Conservation (phyloP, 2,888 invertebrate species). For the Hyposoter didymator region DNA sequence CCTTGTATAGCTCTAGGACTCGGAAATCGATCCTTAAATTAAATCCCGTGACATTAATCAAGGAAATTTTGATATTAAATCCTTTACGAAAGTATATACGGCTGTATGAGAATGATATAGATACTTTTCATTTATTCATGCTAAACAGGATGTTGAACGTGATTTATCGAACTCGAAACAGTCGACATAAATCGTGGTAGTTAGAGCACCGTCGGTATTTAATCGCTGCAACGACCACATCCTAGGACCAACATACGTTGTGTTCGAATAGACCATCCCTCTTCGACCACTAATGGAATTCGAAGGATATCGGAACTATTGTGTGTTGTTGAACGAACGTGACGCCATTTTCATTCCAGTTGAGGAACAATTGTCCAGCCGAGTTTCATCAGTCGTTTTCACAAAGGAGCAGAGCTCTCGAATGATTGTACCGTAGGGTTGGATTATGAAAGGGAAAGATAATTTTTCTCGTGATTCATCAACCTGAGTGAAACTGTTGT, state of each 20-base stretch:
- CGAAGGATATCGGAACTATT: constrained; percentile 55
- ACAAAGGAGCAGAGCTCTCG: constrained; percentile 19
- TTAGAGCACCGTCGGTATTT: constrained; percentile 33
- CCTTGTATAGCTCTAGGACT: not conserved
- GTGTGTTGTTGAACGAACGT: constrained; percentile 47
- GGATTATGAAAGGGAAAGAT: constrained; percentile 24
- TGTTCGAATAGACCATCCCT: constrained; percentile 30
- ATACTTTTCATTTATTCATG: not conserved
- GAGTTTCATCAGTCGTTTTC: constrained; percentile 28
- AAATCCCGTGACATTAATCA: not conserved
- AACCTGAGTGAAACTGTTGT: not conserved
- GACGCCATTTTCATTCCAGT: constrained; percentile 54
- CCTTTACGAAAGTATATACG: not conserved
- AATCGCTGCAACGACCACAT: constrained; percentile 38
- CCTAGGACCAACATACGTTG: constrained; percentile 35
- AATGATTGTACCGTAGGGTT: constrained; percentile 9
- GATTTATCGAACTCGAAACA: constrained; percentile 21
- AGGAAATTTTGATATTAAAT: not conserved
- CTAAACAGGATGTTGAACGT: not conserved
- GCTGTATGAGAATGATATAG: not conserved
- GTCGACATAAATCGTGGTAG: constrained; percentile 15
- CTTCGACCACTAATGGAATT: constrained; percentile 53
- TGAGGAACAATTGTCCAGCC: constrained; percentile 16
- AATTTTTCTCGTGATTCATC: constrained; percentile 51
- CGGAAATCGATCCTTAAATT: constrained; percentile 14